phyloP scores from a whole-genome alignment of 2,797 vertebrate genomes.

The Buphagus erythrorhynchus region DNA sequence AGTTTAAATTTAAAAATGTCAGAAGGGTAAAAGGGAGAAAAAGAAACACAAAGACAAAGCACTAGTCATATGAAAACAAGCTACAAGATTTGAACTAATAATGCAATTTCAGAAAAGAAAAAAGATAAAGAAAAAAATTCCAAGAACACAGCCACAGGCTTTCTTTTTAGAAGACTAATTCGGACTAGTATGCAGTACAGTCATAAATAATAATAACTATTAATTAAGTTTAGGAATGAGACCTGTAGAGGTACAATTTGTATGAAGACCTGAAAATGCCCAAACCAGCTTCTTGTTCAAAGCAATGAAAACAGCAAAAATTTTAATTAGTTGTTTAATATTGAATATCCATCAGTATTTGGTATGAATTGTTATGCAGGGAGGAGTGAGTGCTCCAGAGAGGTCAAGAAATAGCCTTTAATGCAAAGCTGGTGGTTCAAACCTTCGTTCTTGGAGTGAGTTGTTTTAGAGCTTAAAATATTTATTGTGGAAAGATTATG shows the following conservation, averaged over 20 bases:
- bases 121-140: not conserved
- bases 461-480: not conserved
- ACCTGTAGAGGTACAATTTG: conserved; percentile 44
- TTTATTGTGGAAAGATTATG: not conserved
- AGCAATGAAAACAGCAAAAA: conserved; percentile 56
- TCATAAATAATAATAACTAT: conserved; percentile 73
- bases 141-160: conserved; percentile 36
- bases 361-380: conserved; percentile 10
- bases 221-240: conserved; percentile 63
- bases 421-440: not conserved
- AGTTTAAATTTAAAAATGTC: conserved; percentile 35
- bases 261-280: conserved; percentile 38
- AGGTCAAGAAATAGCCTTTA: not conserved
- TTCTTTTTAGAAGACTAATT: conserved; percentile 36
- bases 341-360: conserved; percentile 48
- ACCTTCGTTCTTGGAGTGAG: not conserved
- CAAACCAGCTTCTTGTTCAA: conserved; percentile 50
- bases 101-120: conserved; percentile 5
- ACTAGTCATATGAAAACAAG: not conserved
- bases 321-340: conserved; percentile 67
- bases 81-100: conserved; percentile 10
- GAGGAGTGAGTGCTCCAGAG: not conserved
- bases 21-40: not conserved
- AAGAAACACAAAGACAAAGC: conserved; percentile 30
- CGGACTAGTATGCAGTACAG: conserved; percentile 7